phyloP scores from a whole-genome alignment of 1,140 invertebrate genomes.

The Hyles euphorbiae region DNA sequence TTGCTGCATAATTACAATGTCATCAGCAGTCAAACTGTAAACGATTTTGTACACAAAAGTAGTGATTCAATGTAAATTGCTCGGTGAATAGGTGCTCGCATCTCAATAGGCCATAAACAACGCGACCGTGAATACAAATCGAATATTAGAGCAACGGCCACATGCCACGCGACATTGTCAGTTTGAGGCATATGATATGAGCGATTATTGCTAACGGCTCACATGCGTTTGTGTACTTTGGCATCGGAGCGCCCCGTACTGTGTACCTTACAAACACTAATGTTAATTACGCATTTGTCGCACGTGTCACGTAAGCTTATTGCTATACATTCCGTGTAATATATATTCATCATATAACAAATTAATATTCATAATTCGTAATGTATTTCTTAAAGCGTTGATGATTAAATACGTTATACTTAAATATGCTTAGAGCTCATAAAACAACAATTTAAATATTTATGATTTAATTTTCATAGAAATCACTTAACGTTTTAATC shows the following conservation, averaged over 20 bases:
- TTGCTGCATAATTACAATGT: slow-evolving; percentile 37
- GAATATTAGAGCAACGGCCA: slow-evolving; percentile 60
- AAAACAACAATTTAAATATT: too few species aligned
- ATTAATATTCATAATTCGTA: not conserved
- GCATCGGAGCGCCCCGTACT: slow-evolving; percentile 22
- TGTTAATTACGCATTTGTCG: slow-evolving; percentile 25
- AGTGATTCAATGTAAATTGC: slow-evolving; percentile 59
- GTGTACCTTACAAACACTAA: slow-evolving; percentile 25
- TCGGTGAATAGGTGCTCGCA: slow-evolving; percentile 55
- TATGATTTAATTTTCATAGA: too few species aligned
- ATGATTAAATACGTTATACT: too few species aligned
- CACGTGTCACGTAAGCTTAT: slow-evolving; percentile 5
- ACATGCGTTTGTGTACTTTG: slow-evolving; percentile 40
- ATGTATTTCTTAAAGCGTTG: too few species aligned
- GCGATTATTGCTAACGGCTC: slow-evolving; percentile 41
- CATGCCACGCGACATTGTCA: slow-evolving; percentile 47
- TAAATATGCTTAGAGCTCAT: too few species aligned
- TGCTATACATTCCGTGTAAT: not conserved
- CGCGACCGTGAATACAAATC: slow-evolving; percentile 68
- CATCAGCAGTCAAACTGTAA: slow-evolving; percentile 29
- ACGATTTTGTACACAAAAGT: slow-evolving; percentile 49
- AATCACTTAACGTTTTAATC: too few species aligned
- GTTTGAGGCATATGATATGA: slow-evolving; percentile 34
- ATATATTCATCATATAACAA: not conserved
- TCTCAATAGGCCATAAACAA: slow-evolving; percentile 68